Evolutionary conservation across 2,113 vertebrate species (phyloP).

Genomic region (Corydoras sp.): DNA sequence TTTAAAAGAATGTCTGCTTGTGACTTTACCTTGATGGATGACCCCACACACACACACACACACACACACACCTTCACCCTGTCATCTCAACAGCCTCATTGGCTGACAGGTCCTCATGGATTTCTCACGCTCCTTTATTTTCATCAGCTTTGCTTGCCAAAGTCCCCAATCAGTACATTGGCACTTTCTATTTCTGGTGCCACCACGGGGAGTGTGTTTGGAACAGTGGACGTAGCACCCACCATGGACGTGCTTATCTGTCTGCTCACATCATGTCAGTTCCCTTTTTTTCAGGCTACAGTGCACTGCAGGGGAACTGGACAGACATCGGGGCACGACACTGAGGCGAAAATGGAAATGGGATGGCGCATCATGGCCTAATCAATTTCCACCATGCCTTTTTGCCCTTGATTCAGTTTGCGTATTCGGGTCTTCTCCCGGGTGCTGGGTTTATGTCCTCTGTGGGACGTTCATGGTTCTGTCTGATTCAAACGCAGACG

Average conservation of each 20-base stretch:
- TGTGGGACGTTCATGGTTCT: no score
- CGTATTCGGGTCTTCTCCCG: no score
- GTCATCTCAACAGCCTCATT: conserved; percentile 22
- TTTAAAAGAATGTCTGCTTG: no score
- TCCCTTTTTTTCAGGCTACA: not conserved
- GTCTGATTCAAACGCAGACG: no score
- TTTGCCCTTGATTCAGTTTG: not conserved
- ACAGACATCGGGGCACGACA: not conserved
- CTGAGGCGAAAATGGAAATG: not conserved
- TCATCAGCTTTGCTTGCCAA: conserved; percentile 22
- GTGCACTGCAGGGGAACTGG: not conserved
- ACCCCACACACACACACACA: no score
- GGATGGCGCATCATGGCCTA: not conserved
- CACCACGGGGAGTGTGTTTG: not conserved
- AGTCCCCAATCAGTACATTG: conserved; percentile 21
- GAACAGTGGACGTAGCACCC: not conserved
- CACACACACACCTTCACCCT: no score
- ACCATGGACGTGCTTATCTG: conserved; percentile 18
- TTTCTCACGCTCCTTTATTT: conserved; percentile 16
- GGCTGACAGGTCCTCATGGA: conserved; percentile 34
- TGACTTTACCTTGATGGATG: no score
- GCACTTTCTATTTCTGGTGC: conserved; percentile 36
- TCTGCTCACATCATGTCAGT: conserved; percentile 19
- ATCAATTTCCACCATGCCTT: not conserved
- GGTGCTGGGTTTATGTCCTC: not conserved